Evolutionary conservation across 2,797 vertebrate genomes (phyloP).

Genomic region (Carcharodon carcharias): DNA sequence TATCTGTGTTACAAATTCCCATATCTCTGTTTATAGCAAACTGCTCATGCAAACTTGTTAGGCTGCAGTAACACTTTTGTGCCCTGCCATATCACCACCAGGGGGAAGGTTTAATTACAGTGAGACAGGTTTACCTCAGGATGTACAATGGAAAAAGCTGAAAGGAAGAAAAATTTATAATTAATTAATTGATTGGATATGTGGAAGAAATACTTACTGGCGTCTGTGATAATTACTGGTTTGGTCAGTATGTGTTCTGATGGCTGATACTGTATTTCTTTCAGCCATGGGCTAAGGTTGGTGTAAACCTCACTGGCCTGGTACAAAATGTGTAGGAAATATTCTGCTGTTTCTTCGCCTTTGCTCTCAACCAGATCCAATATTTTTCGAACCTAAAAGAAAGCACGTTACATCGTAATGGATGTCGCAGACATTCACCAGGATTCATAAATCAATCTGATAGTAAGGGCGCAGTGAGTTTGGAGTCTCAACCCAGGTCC

Average conservation of each 20-base stretch:
- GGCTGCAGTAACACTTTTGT: background rate
- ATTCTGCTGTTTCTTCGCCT: constrained; percentile 81
- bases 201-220: constrained; percentile 63
- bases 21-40: background rate
- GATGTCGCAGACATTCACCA: background rate
- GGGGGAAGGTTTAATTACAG: background rate
- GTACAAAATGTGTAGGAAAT: constrained; percentile 71
- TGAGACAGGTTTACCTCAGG: background rate
- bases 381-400: constrained; percentile 76
- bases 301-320: constrained; percentile 75
- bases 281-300: constrained; percentile 79
- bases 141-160: background rate
- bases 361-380: constrained; percentile 87
- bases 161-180: background rate
- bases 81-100: background rate
- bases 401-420: background rate
- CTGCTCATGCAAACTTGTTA: background rate
- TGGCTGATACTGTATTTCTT: constrained; percentile 67
- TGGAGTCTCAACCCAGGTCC: background rate
- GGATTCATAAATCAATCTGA: background rate
- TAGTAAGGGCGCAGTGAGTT: background rate
- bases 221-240: constrained; percentile 78
- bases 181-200: background rate
- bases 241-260: constrained; percentile 55
- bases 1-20: background rate